These are phyloP conservation scores for Protula sp. DNA, from an alignment of 2,888 invertebrate species.

Conservation along the genomic window DNA sequence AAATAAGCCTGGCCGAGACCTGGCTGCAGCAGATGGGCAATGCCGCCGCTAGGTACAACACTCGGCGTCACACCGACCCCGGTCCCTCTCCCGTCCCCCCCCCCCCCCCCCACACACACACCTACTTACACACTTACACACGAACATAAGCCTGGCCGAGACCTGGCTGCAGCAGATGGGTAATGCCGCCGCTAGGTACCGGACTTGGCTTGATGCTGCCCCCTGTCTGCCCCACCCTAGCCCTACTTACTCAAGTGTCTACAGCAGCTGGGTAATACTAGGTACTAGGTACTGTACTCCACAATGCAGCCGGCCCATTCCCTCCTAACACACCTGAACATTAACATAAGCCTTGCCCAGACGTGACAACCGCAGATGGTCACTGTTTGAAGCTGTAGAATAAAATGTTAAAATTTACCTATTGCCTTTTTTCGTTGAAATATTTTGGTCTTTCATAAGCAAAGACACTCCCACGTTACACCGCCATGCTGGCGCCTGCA, in stretches of 20 bases:
- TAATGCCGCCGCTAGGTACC: constrained; percentile 17
- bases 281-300: constrained; percentile 17
- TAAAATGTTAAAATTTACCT: too few species aligned
- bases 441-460: too few species aligned
- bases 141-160: constrained; percentile 19
- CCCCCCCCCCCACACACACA: too few species aligned
- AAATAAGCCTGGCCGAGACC: constrained; percentile 16
- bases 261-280: constrained; percentile 23
- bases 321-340: too few species aligned
- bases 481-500: too few species aligned
- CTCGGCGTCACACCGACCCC: constrained; percentile 22
- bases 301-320: constrained; percentile 21
- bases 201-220: constrained; percentile 22
- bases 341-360: constrained; percentile 19
- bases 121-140: too few species aligned
- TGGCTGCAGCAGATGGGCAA: constrained; percentile 27
- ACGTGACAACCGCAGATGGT: constrained; percentile 26
- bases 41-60: constrained; percentile 18
- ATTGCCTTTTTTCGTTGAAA: too few species aligned
- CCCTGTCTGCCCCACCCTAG: too few species aligned
- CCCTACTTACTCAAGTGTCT: too few species aligned
- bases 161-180: constrained; percentile 27
- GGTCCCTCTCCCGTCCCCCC: too few species aligned
- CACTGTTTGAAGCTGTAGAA: too few species aligned
- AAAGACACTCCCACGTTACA: too few species aligned